Evolutionary conservation across 2,113 vertebrate genomes (phyloP), one percentile per base, ranked within the genome.

Genomic region (Ameiurus melas): DNA sequence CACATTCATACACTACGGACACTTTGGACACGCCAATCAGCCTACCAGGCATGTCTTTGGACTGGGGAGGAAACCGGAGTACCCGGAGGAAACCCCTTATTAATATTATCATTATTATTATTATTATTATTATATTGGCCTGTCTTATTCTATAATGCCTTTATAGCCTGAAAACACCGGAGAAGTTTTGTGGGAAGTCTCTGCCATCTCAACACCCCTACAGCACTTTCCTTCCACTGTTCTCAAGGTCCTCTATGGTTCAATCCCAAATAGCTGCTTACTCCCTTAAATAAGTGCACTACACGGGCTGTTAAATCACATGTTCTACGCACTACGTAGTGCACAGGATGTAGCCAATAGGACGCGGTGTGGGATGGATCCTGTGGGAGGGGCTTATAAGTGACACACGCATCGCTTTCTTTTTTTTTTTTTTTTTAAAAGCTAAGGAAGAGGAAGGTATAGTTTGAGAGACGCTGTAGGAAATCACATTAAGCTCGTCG

Each of bases 361-460:
- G 6, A 7, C 1, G 36, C 7, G 57, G 2, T 60, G 77, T 75
- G 85, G 30, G 9, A 25, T 5, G 20, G 33, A 27, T 6, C 55
- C 17, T 5, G 71, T 60, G 57, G 82, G 87, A 36, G 30, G 71
- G 16, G 53, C 73, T 85, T 58, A 57, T 30, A 30, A 68, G 47
- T 79, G 87, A 85, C 83, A 83, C 79, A 87, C 84, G 84, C 78
- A 85, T 79, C 83, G 71, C 71, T 66, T 85, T 87, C 57, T 62
- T 43, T 1, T 36, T 36, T 36, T 36, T 36, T 36, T 36, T 36
- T 1, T 36, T 36, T 36, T 36, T 36, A 36, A 36, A 36, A n/a
- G 68, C 81, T 84, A 53, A 82, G 87, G 87, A 88, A 85, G 73
- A 88, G 83, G 75, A 84, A 85, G 87, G 87, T 58, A 30, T 30